phyloP scores from a whole-genome alignment of 1,140 invertebrate species.

The Drosophila chauvacae region DNA sequence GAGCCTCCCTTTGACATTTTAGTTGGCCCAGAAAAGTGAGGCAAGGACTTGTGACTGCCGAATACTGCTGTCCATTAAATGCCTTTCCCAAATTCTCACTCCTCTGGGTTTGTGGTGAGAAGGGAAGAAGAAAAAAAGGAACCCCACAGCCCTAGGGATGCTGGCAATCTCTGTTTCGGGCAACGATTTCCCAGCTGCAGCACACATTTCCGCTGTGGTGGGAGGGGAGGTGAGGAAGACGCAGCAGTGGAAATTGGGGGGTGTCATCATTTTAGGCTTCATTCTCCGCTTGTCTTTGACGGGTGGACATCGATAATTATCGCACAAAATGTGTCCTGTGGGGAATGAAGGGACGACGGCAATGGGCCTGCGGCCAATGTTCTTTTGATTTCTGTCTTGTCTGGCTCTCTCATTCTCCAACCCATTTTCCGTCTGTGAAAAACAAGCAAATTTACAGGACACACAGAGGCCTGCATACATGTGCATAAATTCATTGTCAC shows the following conservation, averaged over 20 bases:
- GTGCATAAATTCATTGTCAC: conserved; percentile 79
- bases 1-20: conserved; percentile 6
- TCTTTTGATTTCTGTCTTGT: conserved; percentile 57
- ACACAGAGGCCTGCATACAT: conserved; percentile 50
- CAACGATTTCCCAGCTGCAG: conserved; percentile 17
- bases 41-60: conserved; percentile 1
- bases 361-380: conserved; percentile 52
- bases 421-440: conserved; percentile 30
- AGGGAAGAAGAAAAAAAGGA: background rate
- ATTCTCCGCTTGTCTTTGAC: conserved; percentile 52
- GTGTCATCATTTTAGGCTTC: conserved; percentile 49
- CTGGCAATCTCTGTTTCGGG: conserved; percentile 44
- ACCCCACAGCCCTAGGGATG: conserved; percentile 19
- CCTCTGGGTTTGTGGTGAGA: background rate
- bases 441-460: conserved; percentile 58
- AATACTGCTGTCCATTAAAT: conserved; percentile 15
- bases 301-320: conserved; percentile 74
- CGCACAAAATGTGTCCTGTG: conserved; percentile 60
- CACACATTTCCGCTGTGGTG: background rate
- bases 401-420: conserved; percentile 1
- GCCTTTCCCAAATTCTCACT: background rate
- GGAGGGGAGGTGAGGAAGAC: background rate
- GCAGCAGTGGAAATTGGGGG: conserved; percentile 24
- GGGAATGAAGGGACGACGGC: background rate
- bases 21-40: background rate